Percentiles rank a stretch among this genome's conserved stretches.
phyloP scores from a whole-genome alignment of 2,797 vertebrate genomes.

The Acridotheres tristis region DNA sequence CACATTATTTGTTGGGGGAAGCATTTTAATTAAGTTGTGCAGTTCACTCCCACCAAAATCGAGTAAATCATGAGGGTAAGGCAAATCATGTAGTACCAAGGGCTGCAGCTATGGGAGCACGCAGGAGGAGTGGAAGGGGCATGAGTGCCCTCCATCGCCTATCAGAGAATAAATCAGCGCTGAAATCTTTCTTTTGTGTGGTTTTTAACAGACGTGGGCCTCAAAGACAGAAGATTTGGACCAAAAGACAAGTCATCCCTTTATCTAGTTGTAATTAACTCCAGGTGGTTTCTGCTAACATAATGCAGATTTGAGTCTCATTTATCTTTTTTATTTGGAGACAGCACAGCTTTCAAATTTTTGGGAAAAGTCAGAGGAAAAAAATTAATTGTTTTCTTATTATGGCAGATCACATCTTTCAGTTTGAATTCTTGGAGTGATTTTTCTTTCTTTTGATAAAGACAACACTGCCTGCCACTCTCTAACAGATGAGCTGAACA shows the following conservation, averaged over 20 bases:
- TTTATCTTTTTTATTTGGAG: conserved; percentile 25
- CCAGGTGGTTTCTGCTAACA: conserved; percentile 60
- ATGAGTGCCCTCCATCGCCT: background rate
- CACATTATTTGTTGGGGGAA: background rate
- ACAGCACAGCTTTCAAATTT: background rate
- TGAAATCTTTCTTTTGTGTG: background rate
- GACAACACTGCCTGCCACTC: background rate
- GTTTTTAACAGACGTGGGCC: background rate
- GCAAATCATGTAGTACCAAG: background rate
- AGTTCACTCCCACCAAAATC: background rate
- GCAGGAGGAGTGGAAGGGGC: background rate
- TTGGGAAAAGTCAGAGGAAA: conserved; percentile 13
- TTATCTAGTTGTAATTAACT: conserved; percentile 57
- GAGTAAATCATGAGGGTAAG: background rate
- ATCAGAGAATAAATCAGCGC: conserved; percentile 25
- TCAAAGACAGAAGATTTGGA: conserved; percentile 22
- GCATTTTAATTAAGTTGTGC: background rate
- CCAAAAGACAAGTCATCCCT: conserved; percentile 3
- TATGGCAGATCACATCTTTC: conserved; percentile 23
- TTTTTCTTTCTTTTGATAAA: conserved; percentile 17
- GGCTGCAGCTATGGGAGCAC: background rate
- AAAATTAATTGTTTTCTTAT: conserved; percentile 9
- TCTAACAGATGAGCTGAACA: conserved; percentile 3
- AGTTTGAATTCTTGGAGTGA: background rate
- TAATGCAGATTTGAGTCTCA: conserved; percentile 6